phyloP scores from a whole-genome alignment of 2,797 vertebrate species.

The Bovichtus diacanthus region DNA sequence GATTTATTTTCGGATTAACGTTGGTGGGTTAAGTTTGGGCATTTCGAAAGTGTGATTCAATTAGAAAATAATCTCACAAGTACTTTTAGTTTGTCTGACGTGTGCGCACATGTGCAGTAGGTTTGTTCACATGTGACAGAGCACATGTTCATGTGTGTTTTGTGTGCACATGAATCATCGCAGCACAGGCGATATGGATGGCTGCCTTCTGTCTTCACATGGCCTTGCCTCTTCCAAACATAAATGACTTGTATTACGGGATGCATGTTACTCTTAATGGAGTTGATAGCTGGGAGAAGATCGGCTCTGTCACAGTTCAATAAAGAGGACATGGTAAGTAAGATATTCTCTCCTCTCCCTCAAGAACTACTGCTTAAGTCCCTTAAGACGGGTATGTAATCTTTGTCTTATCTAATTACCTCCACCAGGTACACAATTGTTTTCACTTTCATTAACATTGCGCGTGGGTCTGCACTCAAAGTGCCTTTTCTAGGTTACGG shows the following conservation, averaged over 20 bases:
- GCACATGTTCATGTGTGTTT: slow-evolving; percentile 14
- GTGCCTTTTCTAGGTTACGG: no score
- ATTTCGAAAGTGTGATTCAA: not conserved
- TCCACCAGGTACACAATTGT: no score
- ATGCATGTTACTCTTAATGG: not conserved
- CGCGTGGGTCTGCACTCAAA: no score
- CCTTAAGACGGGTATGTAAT: not conserved
- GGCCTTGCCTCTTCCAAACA: not conserved
- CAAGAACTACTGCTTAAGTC: not conserved
- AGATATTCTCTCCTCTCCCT: not conserved
- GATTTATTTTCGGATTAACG: not conserved
- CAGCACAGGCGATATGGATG: slow-evolving; percentile 41
- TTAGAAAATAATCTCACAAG: not conserved
- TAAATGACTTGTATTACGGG: not conserved
- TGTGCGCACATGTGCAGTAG: not conserved
- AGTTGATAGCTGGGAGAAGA: not conserved
- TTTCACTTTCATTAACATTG: no score
- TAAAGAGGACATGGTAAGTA: not conserved
- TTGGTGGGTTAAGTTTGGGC: not conserved
- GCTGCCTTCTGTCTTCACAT: slow-evolving; percentile 28
- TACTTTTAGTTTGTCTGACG: not conserved
- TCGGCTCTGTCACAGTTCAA: not conserved
- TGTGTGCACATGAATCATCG: slow-evolving; percentile 23
- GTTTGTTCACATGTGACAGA: not conserved
- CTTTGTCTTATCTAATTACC: no score